Percentiles rank a stretch among this genome's conserved stretches.
Evolutionary conservation across 2,797 vertebrate genomes (phyloP).

Genomic region (Cuculus canorus): DNA sequence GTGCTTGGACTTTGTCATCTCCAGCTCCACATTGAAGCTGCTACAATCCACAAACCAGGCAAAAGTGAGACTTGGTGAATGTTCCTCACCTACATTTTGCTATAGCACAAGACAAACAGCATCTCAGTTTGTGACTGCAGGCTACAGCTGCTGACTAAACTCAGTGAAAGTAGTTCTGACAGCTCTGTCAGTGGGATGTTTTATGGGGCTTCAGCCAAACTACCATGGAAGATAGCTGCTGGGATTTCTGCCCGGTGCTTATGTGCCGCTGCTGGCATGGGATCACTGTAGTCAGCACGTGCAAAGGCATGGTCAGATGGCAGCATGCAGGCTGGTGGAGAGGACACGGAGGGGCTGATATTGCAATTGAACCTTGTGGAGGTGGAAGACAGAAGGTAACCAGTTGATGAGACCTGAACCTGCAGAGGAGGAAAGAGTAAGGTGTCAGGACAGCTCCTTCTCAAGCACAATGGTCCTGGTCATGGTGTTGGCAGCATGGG

Average conservation of each 20-base stretch:
- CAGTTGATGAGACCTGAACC: neutral
- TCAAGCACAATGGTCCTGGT: neutral
- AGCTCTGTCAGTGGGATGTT: neutral
- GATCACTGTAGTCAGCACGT: neutral
- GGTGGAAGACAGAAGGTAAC: neutral
- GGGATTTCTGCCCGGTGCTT: neutral
- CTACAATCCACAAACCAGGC: neutral
- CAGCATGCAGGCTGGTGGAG: neutral
- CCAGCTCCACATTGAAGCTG: fast-evolving
- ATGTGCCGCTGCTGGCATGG: neutral
- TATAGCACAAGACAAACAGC: neutral
- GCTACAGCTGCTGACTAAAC: neutral
- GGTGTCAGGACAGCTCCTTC: neutral
- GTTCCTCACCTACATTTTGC: neutral
- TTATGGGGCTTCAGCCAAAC: neutral
- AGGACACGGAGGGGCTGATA: neutral
- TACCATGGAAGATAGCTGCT: neutral
- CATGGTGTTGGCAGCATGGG: fast-evolving
- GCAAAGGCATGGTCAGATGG: fast-evolving
- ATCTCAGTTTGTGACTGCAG: neutral
- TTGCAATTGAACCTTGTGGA: neutral
- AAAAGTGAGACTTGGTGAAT: neutral
- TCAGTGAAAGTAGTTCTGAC: neutral
- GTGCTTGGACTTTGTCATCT: neutral
- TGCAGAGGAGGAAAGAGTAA: neutral